Conservation (phyloP, 2,113 vertebrate species). For the Tragelaphus strepsiceros region DNA sequence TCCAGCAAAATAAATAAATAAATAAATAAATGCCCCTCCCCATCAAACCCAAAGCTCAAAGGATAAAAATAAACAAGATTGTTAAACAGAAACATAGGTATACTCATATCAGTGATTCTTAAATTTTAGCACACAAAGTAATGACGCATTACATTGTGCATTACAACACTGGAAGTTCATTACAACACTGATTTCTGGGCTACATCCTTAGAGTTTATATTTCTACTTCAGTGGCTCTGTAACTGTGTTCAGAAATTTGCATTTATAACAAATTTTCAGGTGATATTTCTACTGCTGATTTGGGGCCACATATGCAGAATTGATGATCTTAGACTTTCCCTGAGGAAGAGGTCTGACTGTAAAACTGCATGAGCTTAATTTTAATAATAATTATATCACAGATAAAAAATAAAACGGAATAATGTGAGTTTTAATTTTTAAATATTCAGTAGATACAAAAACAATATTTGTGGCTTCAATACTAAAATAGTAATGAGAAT, state of each 20-base stretch:
- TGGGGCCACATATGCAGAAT: background rate
- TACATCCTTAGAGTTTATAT: background rate
- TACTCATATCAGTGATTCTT: background rate
- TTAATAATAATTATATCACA: background rate
- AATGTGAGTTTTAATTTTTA: background rate
- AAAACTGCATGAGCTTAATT: background rate
- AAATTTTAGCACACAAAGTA: background rate
- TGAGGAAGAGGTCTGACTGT: background rate
- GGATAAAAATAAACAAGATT: background rate
- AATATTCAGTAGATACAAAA: background rate
- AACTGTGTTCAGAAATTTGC: background rate
- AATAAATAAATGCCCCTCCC: background rate
- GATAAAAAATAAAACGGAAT: background rate
- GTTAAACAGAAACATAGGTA: background rate
- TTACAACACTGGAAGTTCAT: accelerated
- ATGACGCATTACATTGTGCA: no score
- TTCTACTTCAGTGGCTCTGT: background rate
- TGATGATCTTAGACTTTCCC: background rate
- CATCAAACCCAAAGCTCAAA: background rate
- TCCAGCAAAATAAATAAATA: background rate
- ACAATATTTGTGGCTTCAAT: background rate
- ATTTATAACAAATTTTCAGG: background rate
- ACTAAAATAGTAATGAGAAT: background rate
- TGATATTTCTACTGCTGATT: background rate
- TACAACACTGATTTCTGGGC: background rate